A percentile compares a stretch with the other conserved stretches of the same genome.
Evolutionary conservation across 2,888 invertebrate species (phyloP).

Genomic region (Neuroscelio doddi): DNA sequence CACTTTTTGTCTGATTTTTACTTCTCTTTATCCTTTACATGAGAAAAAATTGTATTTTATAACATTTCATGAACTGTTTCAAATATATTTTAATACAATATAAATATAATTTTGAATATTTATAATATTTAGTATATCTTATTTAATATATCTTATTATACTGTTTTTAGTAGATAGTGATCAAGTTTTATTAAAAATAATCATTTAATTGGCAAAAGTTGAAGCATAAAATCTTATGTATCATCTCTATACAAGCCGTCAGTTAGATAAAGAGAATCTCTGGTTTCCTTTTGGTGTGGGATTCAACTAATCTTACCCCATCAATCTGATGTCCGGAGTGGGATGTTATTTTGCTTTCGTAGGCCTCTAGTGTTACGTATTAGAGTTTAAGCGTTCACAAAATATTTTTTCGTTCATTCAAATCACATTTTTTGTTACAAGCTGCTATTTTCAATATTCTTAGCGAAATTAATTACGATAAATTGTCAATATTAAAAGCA

Average conservation of each 20-base stretch:
- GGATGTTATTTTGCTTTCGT: slow-evolving; percentile 49
- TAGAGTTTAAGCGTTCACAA: slow-evolving; percentile 16
- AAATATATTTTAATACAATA: no score
- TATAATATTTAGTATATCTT: no score
- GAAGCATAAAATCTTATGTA: slow-evolving; percentile 16
- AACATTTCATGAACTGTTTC: no score
- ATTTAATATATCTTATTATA: no score
- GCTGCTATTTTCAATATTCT: no score
- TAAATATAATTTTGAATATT: no score
- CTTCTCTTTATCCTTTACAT: no score
- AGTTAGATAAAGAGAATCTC: slow-evolving; percentile 58
- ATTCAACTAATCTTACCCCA: slow-evolving; percentile 63
- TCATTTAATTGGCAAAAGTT: slow-evolving; percentile 8
- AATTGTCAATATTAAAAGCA: not conserved
- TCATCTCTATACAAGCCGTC: slow-evolving; percentile 40
- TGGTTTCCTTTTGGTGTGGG: slow-evolving; percentile 55
- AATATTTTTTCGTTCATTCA: no score
- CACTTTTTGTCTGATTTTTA: no score
- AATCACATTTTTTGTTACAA: no score
- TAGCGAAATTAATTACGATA: slow-evolving; percentile 1
- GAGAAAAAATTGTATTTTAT: no score
- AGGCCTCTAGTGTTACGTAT: slow-evolving; percentile 43
- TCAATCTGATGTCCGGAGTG: slow-evolving; percentile 64
- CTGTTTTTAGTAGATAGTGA: no score
- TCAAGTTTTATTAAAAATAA: not conserved